These are phyloP conservation scores for Potorous gilbertii DNA, from an alignment of 2,797 vertebrate genomes.

Conservation along the genomic window DNA sequence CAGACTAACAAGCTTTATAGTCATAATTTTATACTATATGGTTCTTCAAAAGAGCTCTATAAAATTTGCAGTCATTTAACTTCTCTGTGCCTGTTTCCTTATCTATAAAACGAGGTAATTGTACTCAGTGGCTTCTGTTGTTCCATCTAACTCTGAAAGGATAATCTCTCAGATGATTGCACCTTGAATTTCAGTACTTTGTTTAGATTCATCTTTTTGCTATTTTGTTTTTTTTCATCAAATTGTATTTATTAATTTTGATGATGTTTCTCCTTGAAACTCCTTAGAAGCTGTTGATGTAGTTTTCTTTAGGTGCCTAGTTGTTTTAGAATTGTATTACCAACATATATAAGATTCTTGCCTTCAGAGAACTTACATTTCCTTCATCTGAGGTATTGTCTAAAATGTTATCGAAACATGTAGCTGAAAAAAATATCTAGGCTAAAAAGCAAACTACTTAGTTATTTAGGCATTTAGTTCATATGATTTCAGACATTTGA, in stretches of 20 bases:
- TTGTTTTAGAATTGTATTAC: background rate
- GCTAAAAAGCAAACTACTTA: background rate
- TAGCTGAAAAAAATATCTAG: background rate
- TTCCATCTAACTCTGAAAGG: background rate
- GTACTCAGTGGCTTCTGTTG: background rate
- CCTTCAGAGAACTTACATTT: background rate
- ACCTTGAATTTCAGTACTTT: background rate
- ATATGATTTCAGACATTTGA: background rate
- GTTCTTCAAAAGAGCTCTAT: background rate
- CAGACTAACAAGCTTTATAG: background rate
- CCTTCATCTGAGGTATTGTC: background rate
- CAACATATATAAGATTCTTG: background rate
- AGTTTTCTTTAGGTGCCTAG: background rate
- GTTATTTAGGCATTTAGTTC: background rate
- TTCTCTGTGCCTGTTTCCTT: background rate
- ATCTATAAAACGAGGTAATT: background rate
- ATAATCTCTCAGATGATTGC: background rate
- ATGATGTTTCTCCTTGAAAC: background rate
- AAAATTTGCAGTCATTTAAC: background rate
- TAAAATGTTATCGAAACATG: background rate
- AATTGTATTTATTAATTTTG: constrained; percentile 10
- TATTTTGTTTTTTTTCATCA: constrained; percentile 28
- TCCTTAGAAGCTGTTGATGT: constrained; percentile 25
- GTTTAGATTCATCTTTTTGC: background rate
- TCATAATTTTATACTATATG: background rate